These are phyloP conservation scores for Nothoprocta perdicaria DNA, from an alignment of 2,113 vertebrate species.

Conservation along the genomic window DNA sequence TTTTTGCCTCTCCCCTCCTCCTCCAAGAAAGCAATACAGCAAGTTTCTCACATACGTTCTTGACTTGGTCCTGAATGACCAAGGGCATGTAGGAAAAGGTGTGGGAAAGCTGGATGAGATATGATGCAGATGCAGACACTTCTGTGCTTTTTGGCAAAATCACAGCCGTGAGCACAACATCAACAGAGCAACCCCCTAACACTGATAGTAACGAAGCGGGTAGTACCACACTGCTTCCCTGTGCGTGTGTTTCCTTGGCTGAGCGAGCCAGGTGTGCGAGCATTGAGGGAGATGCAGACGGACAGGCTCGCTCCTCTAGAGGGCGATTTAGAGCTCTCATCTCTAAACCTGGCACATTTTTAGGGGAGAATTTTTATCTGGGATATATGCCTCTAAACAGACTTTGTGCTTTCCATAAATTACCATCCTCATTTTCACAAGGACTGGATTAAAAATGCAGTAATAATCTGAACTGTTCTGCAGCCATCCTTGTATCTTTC, in stretches of 20 bases:
- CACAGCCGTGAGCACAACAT: rapidly evolving
- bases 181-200: not conserved
- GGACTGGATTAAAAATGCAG: rapidly evolving
- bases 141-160: not conserved
- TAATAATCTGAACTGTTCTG: not conserved
- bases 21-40: not conserved
- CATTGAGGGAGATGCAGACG: rapidly evolving
- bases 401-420: not conserved
- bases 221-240: not conserved
- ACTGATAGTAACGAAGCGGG: rapidly evolving
- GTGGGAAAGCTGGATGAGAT: not conserved
- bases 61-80: not conserved
- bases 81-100: not conserved
- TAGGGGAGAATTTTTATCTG: not conserved
- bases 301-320: not conserved
- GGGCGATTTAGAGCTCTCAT: not conserved
- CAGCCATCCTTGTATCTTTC: not conserved
- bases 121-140: rapidly evolving
- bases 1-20: not conserved
- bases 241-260: rapidly evolving
- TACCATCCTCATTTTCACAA: not conserved
- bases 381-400: rapidly evolving
- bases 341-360: not conserved
- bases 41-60: not conserved
- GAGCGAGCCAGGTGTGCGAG: not conserved